Base-by-base conservation (phyloP, 2,113 vertebrate genomes). In the Scatophagus argus region DNA sequence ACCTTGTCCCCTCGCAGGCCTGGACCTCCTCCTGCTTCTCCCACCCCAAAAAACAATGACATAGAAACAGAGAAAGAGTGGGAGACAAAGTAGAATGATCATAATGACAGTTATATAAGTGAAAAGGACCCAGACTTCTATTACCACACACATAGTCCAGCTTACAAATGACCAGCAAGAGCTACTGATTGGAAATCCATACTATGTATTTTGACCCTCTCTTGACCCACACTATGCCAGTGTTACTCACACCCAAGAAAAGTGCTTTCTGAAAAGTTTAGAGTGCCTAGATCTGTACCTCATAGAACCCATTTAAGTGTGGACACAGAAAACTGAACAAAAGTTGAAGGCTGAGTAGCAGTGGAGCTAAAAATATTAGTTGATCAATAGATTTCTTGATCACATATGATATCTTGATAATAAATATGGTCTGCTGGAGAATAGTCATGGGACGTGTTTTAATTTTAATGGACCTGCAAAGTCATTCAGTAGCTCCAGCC, bases 1-100 rank as follows among this genome's bases (percentile, higher is more conserved):
- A 97, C 97, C 96, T 96, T 94, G 94, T 96, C 96, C 96, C 96
- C 94, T 96, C 84, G 92, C 92, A 93, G 85, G 95, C 94, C 95
- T 94, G 94, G 95, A 96, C 94, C 95, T 94, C 95, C 96, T 95
- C 74, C 71, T 77, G 61, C 64, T 38, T 12, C 56, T 17, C 74
- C 51, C 93, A 90, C 43, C 51, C 49, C 66, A 79, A 91, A 94
- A 86, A 80, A 89, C 88, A 90, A 88, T 89, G 81, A 83, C 43
- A 79, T 1, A 66, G 71, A 69, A 39, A 66, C 14, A 73, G 32
- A 62, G 44, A 41, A 43, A 41, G 16, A 7, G 23, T 36, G 55
- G 4, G 54, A 74, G 65, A 55, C 23, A 44, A 73, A 89, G 62
- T 95, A 97, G 96, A 97, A 97, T 96, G 92, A 95, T 91, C 94